These are phyloP conservation scores for Atrina japonica DNA, from an alignment of 2,888 invertebrate genomes.

Conservation along the genomic window DNA sequence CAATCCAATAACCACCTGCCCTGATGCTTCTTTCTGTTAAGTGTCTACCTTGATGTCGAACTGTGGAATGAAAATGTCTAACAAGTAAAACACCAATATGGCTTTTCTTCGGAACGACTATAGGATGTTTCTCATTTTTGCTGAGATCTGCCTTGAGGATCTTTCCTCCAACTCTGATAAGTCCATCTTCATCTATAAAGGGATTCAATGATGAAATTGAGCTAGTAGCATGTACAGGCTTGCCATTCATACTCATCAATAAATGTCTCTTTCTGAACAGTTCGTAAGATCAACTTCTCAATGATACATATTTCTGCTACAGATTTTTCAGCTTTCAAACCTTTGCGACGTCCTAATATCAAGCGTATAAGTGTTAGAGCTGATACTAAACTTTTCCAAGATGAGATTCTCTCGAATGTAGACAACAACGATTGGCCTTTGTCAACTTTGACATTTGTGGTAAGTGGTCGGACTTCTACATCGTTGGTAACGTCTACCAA, in stretches of 20 bases:
- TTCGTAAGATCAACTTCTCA: slow-evolving; percentile 28
- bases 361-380: slow-evolving; percentile 14
- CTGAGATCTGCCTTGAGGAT: slow-evolving; percentile 14
- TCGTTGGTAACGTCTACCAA: slow-evolving; percentile 34
- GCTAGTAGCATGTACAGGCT: slow-evolving; percentile 30
- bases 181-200: slow-evolving; percentile 38
- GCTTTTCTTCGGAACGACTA: slow-evolving; percentile 25
- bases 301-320: slow-evolving; percentile 3
- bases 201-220: slow-evolving; percentile 28
- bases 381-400: slow-evolving; percentile 43
- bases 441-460: slow-evolving; percentile 6
- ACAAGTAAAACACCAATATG: slow-evolving; percentile 43
- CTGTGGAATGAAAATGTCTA: slow-evolving; percentile 37
- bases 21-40: slow-evolving; percentile 46
- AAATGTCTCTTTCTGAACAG: slow-evolving; percentile 36
- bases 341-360: background rate
- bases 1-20: slow-evolving; percentile 47
- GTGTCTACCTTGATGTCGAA: slow-evolving; percentile 48
- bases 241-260: slow-evolving; percentile 16
- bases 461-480: slow-evolving; percentile 31
- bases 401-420: slow-evolving; percentile 36
- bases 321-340: background rate
- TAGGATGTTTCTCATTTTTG: slow-evolving; percentile 32
- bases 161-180: slow-evolving; percentile 43
- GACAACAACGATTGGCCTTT: background rate